Conservation (phyloP, 2,888 invertebrate species). For the Volucella inflata region DNA sequence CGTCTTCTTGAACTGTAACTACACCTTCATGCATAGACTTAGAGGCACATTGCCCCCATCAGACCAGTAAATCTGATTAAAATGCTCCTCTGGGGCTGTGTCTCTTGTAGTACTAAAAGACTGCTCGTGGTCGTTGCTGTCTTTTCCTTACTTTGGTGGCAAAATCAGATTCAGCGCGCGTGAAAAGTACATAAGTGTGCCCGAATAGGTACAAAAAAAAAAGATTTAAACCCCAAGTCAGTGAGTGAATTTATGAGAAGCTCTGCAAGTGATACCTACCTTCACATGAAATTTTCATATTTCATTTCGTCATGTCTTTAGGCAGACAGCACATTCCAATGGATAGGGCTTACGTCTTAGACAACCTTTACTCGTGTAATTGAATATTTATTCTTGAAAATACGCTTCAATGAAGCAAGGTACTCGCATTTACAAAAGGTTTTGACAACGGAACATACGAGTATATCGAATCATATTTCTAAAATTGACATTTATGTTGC, state of each 20-base stretch:
- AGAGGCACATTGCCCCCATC: constrained; percentile 65
- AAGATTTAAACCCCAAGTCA: constrained; percentile 29
- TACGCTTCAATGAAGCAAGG: constrained; percentile 22
- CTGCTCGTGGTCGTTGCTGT: background rate
- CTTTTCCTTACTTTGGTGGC: background rate
- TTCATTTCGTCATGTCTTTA: constrained; percentile 14
- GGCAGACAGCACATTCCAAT: background rate
- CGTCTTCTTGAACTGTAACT: background rate
- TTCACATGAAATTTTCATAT: constrained; percentile 43
- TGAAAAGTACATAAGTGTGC: constrained; percentile 1
- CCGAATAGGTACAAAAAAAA: constrained; percentile 16
- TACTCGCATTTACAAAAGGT: constrained; percentile 44
- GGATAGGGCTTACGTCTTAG: constrained; percentile 26
- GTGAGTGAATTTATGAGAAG: constrained; percentile 60
- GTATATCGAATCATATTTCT: constrained; percentile 56
- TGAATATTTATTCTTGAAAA: constrained; percentile 56
- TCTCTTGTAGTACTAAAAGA: background rate
- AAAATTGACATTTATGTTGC: constrained; percentile 38
- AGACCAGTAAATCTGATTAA: constrained; percentile 71
- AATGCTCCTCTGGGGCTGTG: constrained; percentile 35
- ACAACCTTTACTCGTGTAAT: constrained; percentile 53
- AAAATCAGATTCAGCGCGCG: constrained; percentile 48
- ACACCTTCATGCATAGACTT: constrained; percentile 23
- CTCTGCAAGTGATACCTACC: constrained; percentile 61
- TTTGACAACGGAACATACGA: constrained; percentile 18